A percentile compares a stretch with the other conserved stretches of the same genome.
Evolutionary conservation across 2,113 vertebrate genomes (phyloP).

Genomic region (Crotophaga sulcirostris): DNA sequence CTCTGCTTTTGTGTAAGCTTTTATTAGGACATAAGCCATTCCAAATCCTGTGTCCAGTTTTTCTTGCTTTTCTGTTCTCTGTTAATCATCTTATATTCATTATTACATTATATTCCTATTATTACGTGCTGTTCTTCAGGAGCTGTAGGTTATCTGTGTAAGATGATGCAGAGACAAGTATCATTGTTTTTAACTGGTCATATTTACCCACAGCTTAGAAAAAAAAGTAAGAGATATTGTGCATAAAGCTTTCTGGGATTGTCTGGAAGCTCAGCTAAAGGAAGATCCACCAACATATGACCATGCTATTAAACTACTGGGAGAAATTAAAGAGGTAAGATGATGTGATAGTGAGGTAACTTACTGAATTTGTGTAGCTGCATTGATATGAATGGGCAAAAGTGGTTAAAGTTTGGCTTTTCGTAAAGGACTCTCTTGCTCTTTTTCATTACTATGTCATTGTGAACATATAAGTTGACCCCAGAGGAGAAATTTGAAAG

Average conservation of each 20-base stretch:
- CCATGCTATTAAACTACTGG: slow-evolving; percentile 80
- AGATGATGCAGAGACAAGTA: not conserved
- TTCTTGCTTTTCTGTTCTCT: not conserved
- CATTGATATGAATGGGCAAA: not conserved
- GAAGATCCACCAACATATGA: slow-evolving; percentile 84
- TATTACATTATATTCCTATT: not conserved
- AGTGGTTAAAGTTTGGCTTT: not conserved
- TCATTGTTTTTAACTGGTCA: not conserved
- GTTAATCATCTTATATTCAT: not conserved
- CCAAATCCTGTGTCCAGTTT: not conserved
- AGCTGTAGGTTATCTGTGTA: not conserved
- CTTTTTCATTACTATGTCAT: not conserved
- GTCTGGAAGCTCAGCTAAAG: slow-evolving; percentile 86
- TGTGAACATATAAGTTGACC: not conserved
- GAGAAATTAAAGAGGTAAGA: slow-evolving; percentile 85
- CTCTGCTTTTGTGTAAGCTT: not conserved
- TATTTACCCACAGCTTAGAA: slow-evolving; percentile 82
- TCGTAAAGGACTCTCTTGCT: not conserved
- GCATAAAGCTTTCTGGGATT: slow-evolving; percentile 97
- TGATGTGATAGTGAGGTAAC: not conserved
- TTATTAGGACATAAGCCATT: not conserved
- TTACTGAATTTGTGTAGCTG: not conserved
- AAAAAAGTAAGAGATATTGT: slow-evolving; percentile 92
- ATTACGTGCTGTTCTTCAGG: not conserved
- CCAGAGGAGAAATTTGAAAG: not conserved